Evolutionary conservation across 2,113 vertebrate genomes (phyloP).

Genomic region (Podiceps cristatus): DNA sequence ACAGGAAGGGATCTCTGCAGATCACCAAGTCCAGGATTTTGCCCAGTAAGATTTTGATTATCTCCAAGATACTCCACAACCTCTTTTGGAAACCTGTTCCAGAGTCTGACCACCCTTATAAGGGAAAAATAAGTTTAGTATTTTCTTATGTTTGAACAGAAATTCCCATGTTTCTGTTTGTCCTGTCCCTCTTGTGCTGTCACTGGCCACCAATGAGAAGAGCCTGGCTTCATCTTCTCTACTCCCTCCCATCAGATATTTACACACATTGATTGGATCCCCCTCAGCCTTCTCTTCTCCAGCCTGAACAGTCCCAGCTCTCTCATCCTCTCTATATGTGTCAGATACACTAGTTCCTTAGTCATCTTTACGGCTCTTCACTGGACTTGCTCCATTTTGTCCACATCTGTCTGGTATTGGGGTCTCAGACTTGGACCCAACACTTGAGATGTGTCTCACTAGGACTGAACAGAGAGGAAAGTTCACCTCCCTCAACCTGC

Average conservation of each 20-base stretch:
- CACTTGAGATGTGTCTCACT: not conserved
- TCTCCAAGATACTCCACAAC: not conserved
- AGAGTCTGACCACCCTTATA: not conserved
- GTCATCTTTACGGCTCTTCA: not conserved
- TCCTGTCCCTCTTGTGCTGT: not conserved
- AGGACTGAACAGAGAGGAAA: not conserved
- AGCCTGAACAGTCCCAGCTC: not conserved
- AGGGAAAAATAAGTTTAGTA: not conserved
- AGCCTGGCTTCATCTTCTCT: not conserved
- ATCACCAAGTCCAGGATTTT: not conserved
- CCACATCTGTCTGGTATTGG: not conserved
- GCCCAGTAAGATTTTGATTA: not conserved
- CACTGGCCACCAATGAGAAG: not conserved
- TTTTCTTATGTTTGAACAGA: not conserved
- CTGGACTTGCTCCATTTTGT: not conserved
- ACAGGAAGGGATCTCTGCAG: not conserved
- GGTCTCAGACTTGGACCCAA: not conserved
- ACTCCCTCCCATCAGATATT: not conserved
- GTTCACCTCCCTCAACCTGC: rapidly evolving
- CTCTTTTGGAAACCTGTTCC: not conserved
- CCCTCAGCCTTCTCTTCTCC: not conserved
- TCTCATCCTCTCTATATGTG: not conserved
- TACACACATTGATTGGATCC: not conserved
- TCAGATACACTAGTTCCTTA: not conserved
- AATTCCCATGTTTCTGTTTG: not conserved